These are phyloP conservation scores for Pachydiplax longipennis DNA, from an alignment of 2,888 invertebrate genomes.

Conservation along the genomic window DNA sequence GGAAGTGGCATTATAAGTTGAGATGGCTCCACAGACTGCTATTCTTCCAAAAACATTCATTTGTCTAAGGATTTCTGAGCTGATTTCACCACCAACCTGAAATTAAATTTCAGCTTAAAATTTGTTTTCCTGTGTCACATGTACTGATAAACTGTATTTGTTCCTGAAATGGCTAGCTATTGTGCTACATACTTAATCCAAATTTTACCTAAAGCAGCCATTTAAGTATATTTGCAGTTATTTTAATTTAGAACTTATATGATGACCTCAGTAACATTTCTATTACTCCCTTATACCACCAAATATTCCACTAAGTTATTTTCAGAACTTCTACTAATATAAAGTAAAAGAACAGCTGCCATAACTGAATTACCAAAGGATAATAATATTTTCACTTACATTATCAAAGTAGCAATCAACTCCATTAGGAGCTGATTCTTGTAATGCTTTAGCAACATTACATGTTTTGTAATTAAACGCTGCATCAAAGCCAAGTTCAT, in stretches of 20 bases:
- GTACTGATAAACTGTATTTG: too few species aligned
- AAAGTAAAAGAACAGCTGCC: too few species aligned
- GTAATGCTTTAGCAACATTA: conserved; percentile 64
- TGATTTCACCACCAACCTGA: conserved; percentile 74
- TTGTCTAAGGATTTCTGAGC: conserved; percentile 66
- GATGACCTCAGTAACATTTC: too few species aligned
- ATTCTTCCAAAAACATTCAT: conserved; percentile 71
- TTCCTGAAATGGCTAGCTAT: too few species aligned
- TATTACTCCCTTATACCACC: too few species aligned
- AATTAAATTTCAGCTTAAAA: not conserved
- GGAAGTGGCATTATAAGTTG: conserved; percentile 64
- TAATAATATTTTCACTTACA: conserved; percentile 61
- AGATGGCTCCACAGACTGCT: conserved; percentile 72
- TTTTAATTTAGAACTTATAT: too few species aligned
- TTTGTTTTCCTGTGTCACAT: not conserved
- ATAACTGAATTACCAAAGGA: too few species aligned
- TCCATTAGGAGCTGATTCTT: conserved; percentile 71
- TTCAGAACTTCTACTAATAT: too few species aligned
- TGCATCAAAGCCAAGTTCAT: conserved; percentile 71
- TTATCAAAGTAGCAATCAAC: conserved; percentile 82
- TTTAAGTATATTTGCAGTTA: too few species aligned
- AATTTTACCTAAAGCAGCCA: too few species aligned
- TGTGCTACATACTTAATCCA: too few species aligned
- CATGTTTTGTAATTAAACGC: conserved; percentile 77
- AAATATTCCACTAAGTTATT: too few species aligned